Conservation (phyloP, 2,888 invertebrate species). For the Agrilus mali region DNA sequence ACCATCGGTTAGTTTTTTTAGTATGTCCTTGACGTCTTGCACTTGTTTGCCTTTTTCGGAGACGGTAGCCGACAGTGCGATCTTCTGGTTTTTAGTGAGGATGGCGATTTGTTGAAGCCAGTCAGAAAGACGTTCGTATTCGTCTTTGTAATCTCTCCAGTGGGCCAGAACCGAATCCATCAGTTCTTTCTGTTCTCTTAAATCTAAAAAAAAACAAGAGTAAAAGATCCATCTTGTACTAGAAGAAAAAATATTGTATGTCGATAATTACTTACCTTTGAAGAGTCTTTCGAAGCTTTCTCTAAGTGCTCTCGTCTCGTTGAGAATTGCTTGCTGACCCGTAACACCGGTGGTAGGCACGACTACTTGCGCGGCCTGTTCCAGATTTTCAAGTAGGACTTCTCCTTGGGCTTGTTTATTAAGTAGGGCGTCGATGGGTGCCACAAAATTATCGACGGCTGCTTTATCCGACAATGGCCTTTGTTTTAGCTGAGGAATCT, state of each 20-base stretch:
- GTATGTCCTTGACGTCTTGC: slow-evolving; percentile 63
- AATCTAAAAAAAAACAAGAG: slow-evolving; percentile 39
- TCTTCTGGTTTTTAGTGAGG: slow-evolving; percentile 79
- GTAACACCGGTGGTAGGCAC: slow-evolving; percentile 69
- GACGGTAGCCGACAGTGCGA: slow-evolving; percentile 64
- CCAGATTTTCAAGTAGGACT: slow-evolving; percentile 71
- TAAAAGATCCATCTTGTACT: neutral
- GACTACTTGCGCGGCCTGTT: slow-evolving; percentile 78
- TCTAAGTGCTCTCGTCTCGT: slow-evolving; percentile 73
- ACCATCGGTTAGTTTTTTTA: slow-evolving; percentile 61
- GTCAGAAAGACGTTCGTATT: slow-evolving; percentile 80
- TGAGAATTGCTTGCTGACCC: slow-evolving; percentile 68
- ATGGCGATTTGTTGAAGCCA: slow-evolving; percentile 90
- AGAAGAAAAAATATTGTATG: neutral
- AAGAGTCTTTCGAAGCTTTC: slow-evolving; percentile 78
- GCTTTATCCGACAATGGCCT: slow-evolving; percentile 74
- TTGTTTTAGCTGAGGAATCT: slow-evolving; percentile 76
- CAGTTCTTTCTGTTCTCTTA: slow-evolving; percentile 72
- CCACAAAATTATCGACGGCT: slow-evolving; percentile 78
- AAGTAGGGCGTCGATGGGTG: slow-evolving; percentile 71
- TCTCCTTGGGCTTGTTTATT: slow-evolving; percentile 89
- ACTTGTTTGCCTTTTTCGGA: slow-evolving; percentile 79
- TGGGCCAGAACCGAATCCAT: slow-evolving; percentile 69
- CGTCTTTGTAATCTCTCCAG: slow-evolving; percentile 86
- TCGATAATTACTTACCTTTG: slow-evolving; percentile 35